phyloP scores from a whole-genome alignment of 2,888 invertebrate genomes.

The Mythimna ferrago region DNA sequence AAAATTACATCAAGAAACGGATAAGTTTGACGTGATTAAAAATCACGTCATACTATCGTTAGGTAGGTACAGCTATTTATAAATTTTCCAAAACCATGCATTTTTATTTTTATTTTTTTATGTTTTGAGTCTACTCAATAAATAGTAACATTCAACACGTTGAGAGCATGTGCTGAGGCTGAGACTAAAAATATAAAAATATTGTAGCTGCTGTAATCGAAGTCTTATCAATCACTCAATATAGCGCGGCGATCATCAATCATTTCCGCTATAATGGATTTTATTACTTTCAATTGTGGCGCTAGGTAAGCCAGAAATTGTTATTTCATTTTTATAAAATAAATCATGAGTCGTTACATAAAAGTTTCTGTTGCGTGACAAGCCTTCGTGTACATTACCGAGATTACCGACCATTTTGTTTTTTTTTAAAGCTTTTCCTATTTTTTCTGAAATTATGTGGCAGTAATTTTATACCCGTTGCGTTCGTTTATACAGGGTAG shows the following conservation, averaged over 20 bases:
- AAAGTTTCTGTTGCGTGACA: constrained; percentile 72
- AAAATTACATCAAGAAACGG: no score
- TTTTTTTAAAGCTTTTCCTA: constrained; percentile 46
- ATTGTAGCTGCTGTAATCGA: constrained; percentile 27
- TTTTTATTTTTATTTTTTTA: no score
- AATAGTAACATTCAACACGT: constrained; percentile 18
- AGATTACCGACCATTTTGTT: constrained; percentile 64
- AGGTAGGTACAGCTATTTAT: no score
- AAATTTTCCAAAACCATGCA: no score
- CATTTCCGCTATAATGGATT: constrained; percentile 50
- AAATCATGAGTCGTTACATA: constrained; percentile 53
- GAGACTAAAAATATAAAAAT: constrained; percentile 25
- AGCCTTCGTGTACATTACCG: constrained; percentile 70
- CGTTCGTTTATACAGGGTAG: constrained; percentile 47
- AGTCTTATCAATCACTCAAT: constrained; percentile 55
- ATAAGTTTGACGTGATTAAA: no score
- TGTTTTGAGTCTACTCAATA: neutral
- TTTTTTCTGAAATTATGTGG: constrained; percentile 56
- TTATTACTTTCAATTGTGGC: constrained; percentile 55
- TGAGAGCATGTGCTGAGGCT: neutral
- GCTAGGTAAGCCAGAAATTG: constrained; percentile 39
- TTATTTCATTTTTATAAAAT: constrained; percentile 55
- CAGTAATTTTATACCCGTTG: constrained; percentile 32
- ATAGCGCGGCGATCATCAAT: constrained; percentile 50
- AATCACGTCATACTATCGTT: no score